Evolutionary conservation across 2,888 invertebrate genomes (phyloP), one percentile per base, ranked within the genome.

Genomic region (Poecilobothrus nobilitatus): DNA sequence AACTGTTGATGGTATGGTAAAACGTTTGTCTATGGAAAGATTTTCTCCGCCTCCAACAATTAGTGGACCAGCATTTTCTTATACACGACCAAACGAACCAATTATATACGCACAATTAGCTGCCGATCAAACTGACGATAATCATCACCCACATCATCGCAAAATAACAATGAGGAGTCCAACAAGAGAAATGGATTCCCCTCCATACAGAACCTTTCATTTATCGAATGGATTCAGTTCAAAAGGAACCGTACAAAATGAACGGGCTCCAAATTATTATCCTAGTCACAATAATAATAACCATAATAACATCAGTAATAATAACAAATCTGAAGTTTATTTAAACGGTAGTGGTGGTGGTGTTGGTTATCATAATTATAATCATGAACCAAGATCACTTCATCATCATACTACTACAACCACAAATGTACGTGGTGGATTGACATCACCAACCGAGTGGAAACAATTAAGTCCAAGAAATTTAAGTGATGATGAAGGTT

Each of bases 41-140:
- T 84, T 86, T 67, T 86, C 88, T 12, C 86, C 89, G 1, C 87
- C 89, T 65, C 87, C 89, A 1, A 86, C 86, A 73, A 90, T 91
- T 76, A 86, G 86, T 73, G 91, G 90, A 76, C 88, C 91, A 76
- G 92, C 91, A 41, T 93, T 93, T 80, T 93, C 92, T 0, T 93
- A 93, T 75, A 90, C 89, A 84, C 84, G 76, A 73, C 83, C 86
- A 70, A 84, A 85, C 74, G 83, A 85, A 75, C 85, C 86, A 72
- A 86, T 91, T 33, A 91, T 92, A 66, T 92, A 92, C 76, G 91
- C 92, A 9, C 91, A 92, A 79, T 89, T 92, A 5, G 85, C 88
- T 1, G 82, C 71, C 3, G 72, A 72, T n/a, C 69, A 71, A 33
- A 79, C 10, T 12, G 63, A 63, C 12, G 65, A 65, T 34, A 10